Evolutionary conservation across 2,888 invertebrate species (phyloP), one percentile per base, ranked within the genome.

Genomic region (Tholera decimalis): DNA sequence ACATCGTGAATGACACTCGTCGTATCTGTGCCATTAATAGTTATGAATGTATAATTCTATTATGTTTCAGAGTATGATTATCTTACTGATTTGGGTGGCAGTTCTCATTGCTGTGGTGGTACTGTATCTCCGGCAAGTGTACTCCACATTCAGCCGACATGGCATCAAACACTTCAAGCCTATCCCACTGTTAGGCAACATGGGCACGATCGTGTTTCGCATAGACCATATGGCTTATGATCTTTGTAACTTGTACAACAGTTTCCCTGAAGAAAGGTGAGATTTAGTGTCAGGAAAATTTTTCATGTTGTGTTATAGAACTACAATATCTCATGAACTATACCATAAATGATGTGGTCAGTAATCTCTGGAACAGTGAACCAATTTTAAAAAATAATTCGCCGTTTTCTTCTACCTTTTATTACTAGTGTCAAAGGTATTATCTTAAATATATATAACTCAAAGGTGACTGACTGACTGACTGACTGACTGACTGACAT

Each of bases 281-380:
- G 58, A 37, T 59, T 18, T 28, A 0, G 1, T 22, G 0, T 20
- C 2, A 49, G 20, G 0, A 44, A 37, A 15, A 28, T 96, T 18
- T 86, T 89, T 1, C 96, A 96, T 77, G 83, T 94, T 0, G 96
- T 96, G 26, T 60, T 96, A 15, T 61, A 96, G 0, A 96, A 96
- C 8, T 35, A 2, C 3, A 1, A 2, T 30, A 11, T 30, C 1
- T 4, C 28, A n/a, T n/a, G n/a, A n/a, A n/a, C n/a, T n/a, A n/a
- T n/a, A n/a, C n/a, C n/a, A n/a, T n/a, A n/a, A n/a, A n/a, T n/a
- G n/a, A n/a, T n/a, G n/a, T n/a, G n/a, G n/a, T n/a, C n/a, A n/a
- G n/a, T n/a, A n/a, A n/a, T n/a, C n/a, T n/a, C n/a, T n/a, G n/a
- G n/a, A n/a, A n/a, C n/a, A n/a, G n/a, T n/a, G n/a, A n/a, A n/a